These are phyloP conservation scores for Colistium nudipinnis DNA, from an alignment of 2,113 vertebrate species.

Conservation along the genomic window DNA sequence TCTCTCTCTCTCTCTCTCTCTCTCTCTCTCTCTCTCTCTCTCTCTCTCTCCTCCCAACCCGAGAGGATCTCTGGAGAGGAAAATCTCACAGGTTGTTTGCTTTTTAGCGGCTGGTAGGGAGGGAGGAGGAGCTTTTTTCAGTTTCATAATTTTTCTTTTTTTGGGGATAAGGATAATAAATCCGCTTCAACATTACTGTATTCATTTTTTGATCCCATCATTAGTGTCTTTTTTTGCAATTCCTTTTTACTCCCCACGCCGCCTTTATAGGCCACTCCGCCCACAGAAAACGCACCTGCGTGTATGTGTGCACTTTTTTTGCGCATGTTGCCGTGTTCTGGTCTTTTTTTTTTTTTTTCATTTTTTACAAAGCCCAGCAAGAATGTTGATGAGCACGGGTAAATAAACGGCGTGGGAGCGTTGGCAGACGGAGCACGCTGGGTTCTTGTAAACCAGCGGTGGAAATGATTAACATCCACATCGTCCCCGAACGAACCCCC, in stretches of 20 bases:
- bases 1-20: neutral
- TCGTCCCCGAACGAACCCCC: conserved; percentile 42
- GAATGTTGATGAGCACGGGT: conserved; percentile 50
- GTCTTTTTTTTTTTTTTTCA: too few relatives aligned
- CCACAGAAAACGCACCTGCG: conserved; percentile 9
- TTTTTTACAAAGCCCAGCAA: conserved; percentile 32
- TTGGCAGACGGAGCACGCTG: conserved; percentile 57
- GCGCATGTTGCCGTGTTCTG: neutral
- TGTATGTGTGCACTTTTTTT: neutral
- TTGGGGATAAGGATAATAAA: conserved; percentile 28
- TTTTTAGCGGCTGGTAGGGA: conserved; percentile 15
- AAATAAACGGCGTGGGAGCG: conserved; percentile 52
- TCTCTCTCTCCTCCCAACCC: neutral
- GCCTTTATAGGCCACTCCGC: too few relatives aligned
- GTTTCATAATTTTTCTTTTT: conserved; percentile 7
- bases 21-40: neutral
- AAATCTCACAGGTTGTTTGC: conserved; percentile 54
- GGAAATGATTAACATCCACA: conserved; percentile 72
- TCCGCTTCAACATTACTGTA: conserved; percentile 14
- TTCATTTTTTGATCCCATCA: conserved; percentile 4
- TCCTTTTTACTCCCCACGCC: too few relatives aligned
- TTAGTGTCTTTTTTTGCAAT: neutral
- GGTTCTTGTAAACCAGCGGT: conserved; percentile 62
- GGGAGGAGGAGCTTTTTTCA: conserved; percentile 23
- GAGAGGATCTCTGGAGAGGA: conserved; percentile 41